Evolutionary conservation across 2,797 vertebrate genomes (phyloP), one percentile per base, ranked within the genome.

Genomic region (Phoebastria nigripes): DNA sequence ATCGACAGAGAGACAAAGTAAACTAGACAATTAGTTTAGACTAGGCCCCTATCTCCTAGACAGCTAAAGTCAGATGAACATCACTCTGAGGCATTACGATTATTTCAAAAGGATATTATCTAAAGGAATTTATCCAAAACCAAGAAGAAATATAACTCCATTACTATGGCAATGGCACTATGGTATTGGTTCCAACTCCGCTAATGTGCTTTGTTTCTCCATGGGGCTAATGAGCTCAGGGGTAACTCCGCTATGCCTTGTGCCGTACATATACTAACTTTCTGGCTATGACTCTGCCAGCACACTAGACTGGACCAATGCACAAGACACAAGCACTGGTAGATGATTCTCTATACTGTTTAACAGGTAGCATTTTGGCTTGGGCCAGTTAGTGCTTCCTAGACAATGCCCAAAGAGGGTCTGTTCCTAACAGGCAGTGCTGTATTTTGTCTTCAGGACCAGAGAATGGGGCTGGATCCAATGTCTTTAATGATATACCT

Each of bases 161-260:
- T 61, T 82, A 41, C 59, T 65, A 26, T 42, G 42, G 12, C 54
- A 73, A 41, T 41, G 8, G 24, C 42, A 69, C 33, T 82, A 24
- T 1, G 1, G 8, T 61, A 51, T 49, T 1, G 0, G 4, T 69
- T 76, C 14, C 47, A 70, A 4, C n/a, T 80, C 52, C 1, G 1
- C 7, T 85, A 47, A n/a, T 0, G 0, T 31, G 15, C 13, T 66
- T 66, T 78, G 16, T 44, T 49, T 54, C 42, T 87, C 51, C 26
- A 3, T 35, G 35, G 14, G 15, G 8, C n/a, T 61, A 54, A 19
- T 20, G 21, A 62, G 9, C 10, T 59, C 49, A 49, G 26, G 29
- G 16, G 4, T 55, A 67, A 52, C 2, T 10, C 46, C 1, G 1
- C 7, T 56, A 19, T 46, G 46, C 12, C 22, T 42, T 82, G n/a